Conservation (phyloP, 2,113 vertebrate genomes). For the Lonchura striata region DNA sequence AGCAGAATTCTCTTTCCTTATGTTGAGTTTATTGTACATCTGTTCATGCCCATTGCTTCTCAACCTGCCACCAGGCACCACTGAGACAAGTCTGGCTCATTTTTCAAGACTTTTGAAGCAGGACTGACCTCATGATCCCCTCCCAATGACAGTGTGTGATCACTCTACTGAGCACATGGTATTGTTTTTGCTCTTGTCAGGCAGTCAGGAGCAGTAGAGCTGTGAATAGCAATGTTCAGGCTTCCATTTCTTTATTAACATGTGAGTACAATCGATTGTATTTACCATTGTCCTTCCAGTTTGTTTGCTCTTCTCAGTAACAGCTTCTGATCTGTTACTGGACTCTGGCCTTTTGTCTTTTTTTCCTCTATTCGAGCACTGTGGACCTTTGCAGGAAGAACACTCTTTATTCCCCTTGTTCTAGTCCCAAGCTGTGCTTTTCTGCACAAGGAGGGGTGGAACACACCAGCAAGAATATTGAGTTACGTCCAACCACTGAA, state of each 20-base stretch:
- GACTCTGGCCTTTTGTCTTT: background rate
- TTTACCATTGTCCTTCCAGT: constrained; percentile 41
- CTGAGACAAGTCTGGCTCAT: background rate
- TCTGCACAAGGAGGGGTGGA: background rate
- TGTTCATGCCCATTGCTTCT: background rate
- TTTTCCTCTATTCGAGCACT: background rate
- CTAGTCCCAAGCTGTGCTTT: background rate
- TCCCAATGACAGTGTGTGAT: background rate
- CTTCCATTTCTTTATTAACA: background rate
- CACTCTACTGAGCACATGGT: background rate
- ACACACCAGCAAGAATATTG: background rate
- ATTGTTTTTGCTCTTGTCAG: background rate
- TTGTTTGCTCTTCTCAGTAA: constrained; percentile 10
- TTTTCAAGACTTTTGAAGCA: background rate
- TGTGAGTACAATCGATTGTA: background rate
- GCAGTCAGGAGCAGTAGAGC: background rate
- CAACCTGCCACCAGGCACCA: background rate
- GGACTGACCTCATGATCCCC: background rate
- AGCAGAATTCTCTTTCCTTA: background rate
- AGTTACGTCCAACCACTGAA: background rate
- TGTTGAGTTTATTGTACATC: background rate
- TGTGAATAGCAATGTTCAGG: constrained; percentile 1
- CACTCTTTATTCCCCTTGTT: background rate
- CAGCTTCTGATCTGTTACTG: background rate
- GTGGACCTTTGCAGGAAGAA: background rate